These are phyloP conservation scores for Neotoxoptera formosana DNA, from an alignment of 1,140 invertebrate species.

Conservation along the genomic window DNA sequence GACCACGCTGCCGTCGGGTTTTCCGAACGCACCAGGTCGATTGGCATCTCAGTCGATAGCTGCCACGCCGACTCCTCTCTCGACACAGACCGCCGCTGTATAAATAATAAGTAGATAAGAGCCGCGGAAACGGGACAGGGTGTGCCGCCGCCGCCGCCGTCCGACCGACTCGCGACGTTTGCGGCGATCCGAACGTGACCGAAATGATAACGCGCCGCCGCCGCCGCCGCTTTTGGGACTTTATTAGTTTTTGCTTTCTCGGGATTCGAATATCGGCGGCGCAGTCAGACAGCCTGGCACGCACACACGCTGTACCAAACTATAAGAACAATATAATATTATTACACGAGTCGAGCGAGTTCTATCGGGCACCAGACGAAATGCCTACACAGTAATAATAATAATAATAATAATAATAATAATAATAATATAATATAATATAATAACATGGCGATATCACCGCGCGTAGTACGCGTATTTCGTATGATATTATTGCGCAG, in stretches of 20 bases:
- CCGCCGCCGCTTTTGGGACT: not conserved
- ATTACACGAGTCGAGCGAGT: not conserved
- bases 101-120: not conserved
- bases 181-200: slow-evolving; percentile 14
- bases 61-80: too few relatives aligned
- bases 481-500: not conserved
- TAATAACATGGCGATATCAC: not conserved
- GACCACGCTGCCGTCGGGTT: not conserved
- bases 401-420: too few relatives aligned
- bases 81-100: not conserved
- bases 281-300: not conserved
- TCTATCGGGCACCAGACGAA: not conserved
- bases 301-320: not conserved
- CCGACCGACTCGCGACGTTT: too few relatives aligned
- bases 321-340: not conserved
- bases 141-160: too few relatives aligned
- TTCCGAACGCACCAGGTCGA: not conserved
- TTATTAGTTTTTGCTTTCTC: slow-evolving; percentile 19
- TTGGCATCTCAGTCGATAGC: not conserved
- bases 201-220: not conserved
- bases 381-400: not conserved
- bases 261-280: not conserved
- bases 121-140: not conserved
- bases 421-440: not conserved
- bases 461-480: too few relatives aligned